Evolutionary conservation across 2,113 vertebrate species (phyloP).

Genomic region (Neodon shergylaensis): DNA sequence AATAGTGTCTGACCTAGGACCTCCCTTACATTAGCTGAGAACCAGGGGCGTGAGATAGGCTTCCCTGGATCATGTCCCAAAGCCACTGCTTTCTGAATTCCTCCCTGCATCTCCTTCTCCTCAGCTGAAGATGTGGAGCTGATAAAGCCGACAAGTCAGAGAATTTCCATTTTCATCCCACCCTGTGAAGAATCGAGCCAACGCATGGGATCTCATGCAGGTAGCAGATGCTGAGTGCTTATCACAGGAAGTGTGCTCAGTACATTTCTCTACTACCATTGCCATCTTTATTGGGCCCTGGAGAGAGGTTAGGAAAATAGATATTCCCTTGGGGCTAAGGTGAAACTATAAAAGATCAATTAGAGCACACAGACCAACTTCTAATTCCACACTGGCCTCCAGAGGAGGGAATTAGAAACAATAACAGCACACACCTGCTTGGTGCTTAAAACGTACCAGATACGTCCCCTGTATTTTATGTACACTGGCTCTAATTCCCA

Average conservation of each 20-base stretch:
- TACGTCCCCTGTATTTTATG: neutral
- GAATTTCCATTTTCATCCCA: neutral
- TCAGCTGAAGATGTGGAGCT: neutral
- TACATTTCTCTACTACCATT: neutral
- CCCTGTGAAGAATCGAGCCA: neutral
- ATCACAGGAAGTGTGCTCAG: neutral
- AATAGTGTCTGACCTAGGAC: neutral
- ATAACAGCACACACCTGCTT: neutral
- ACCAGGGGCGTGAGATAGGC: neutral
- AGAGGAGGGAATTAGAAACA: neutral
- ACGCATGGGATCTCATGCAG: neutral
- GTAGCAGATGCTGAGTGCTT: neutral
- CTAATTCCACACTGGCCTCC: slow-evolving; percentile 43
- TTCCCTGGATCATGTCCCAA: neutral
- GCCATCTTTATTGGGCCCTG: neutral
- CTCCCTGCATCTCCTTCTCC: neutral
- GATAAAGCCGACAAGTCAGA: neutral
- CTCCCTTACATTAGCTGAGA: neutral
- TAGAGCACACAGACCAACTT: slow-evolving; percentile 56
- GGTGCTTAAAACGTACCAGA: neutral
- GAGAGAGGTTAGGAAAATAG: slow-evolving; percentile 29
- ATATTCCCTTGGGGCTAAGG: neutral
- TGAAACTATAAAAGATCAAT: neutral
- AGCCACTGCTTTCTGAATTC: neutral
- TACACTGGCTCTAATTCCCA: neutral